Evolutionary conservation across 2,797 vertebrate species (phyloP), one percentile per base, ranked within the genome.

Genomic region (Cossypha polioptera): DNA sequence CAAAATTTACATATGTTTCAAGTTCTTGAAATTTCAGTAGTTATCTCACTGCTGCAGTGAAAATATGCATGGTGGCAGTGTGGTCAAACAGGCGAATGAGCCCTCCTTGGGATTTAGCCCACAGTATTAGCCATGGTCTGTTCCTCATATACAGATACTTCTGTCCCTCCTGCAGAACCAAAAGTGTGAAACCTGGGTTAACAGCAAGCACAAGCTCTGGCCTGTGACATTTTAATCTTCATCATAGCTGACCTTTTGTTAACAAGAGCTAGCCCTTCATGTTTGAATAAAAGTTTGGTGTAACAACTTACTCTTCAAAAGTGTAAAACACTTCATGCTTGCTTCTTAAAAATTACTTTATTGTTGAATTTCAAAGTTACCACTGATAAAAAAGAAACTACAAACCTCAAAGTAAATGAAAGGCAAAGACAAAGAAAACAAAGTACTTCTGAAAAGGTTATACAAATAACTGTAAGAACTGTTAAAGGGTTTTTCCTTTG

Each of bases 171-270:
- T 48, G 69, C 28, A 65, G 85, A 91, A 73, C 9, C 14, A 10
- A 54, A 85, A 83, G 21, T 65, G 25, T 50, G 66, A 71, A 74
- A 77, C 17, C 16, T 71, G 43, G 7, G 19, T 67, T 77, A 77
- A 33, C 21, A 86, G 31, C 24, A 86, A 90, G 38, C 35, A 9
- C 19, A 73, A 31, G 13, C 35, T 85, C 61, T 80, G n/a, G 35
- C 61, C 45, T 58, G 28, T 61, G 65, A 78, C 79, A 94, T 95
- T 95, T 94, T 86, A 83, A 36, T 88, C 94, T 94, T 86, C 79
- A 95, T 91, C 38, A 45, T 28, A 92, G 54, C 26, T 95, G 94
- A 95, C 90, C 91, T 96, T 96, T 88, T 77, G 62, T 72, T 94
- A 94, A 88, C 43, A 90, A 81, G 68, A 68, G 16, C 7, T 47